Evolutionary conservation across 2,888 invertebrate genomes (phyloP).

Genomic region (Euspilapteryx auroguttella): DNA sequence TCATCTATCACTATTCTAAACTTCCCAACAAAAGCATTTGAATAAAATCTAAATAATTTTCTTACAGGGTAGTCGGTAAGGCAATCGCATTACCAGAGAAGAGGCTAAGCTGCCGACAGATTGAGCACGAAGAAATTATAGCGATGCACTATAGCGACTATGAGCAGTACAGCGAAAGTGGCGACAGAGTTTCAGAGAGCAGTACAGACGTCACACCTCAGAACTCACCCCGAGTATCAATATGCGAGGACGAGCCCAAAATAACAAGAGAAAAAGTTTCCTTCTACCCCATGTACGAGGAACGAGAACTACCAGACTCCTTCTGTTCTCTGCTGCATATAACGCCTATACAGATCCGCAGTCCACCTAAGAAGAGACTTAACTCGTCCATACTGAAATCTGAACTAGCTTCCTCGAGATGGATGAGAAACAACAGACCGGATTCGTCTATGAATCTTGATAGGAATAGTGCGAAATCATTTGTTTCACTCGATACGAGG

Average conservation of each 20-base stretch:
- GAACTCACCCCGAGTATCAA: slow-evolving; percentile 36
- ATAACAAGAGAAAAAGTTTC: slow-evolving; percentile 23
- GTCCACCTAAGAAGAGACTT: slow-evolving; percentile 32
- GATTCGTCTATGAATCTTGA: slow-evolving; percentile 42
- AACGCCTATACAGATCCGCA: slow-evolving; percentile 40
- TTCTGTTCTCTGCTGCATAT: slow-evolving; percentile 48
- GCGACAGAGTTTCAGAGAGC: slow-evolving; percentile 42
- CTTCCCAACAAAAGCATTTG: too few species aligned
- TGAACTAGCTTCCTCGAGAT: slow-evolving; percentile 46
- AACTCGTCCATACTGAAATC: slow-evolving; percentile 41
- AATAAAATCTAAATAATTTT: too few species aligned
- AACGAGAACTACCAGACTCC: slow-evolving; percentile 29
- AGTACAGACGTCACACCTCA: slow-evolving; percentile 47
- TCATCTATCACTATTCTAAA: too few species aligned
- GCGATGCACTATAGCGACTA: slow-evolving; percentile 48
- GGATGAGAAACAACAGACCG: slow-evolving; percentile 42
- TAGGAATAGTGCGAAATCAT: slow-evolving; percentile 51
- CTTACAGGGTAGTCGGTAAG: slow-evolving; percentile 41
- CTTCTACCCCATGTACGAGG: slow-evolving; percentile 18
- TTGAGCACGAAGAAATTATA: slow-evolving; percentile 45
- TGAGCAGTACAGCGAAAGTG: slow-evolving; percentile 41
- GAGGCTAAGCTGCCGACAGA: slow-evolving; percentile 23
- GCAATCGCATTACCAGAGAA: slow-evolving; percentile 32
- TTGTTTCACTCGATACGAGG: slow-evolving; percentile 39
- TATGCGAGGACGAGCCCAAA: slow-evolving; percentile 26